Percentiles rank a stretch among this genome's conserved stretches.
These are phyloP conservation scores for Lateolabrax maculatus DNA, from an alignment of 2,797 vertebrate species.

Conservation along the genomic window DNA sequence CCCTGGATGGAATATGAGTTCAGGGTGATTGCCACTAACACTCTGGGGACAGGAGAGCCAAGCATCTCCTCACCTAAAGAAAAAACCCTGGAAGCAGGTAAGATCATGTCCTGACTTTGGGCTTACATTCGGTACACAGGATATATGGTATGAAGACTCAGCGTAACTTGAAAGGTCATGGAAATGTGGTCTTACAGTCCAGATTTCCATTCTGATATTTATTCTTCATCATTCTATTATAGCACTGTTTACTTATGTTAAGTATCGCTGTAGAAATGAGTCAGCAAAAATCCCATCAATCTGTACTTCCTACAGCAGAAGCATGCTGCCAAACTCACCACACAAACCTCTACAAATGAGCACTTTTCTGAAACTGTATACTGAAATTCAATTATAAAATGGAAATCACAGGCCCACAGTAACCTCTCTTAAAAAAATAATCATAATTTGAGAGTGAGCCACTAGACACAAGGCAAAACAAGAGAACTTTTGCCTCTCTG, in stretches of 20 bases:
- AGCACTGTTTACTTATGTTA: conserved; percentile 65
- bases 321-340: conserved; percentile 65
- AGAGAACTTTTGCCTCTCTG: conserved; percentile 38
- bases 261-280: conserved; percentile 61
- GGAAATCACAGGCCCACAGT: conserved; percentile 74
- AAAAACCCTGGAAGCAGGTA: conserved; percentile 91
- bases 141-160: conserved; percentile 6
- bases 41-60: conserved; percentile 93
- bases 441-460: conserved; percentile 51
- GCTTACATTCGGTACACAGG: neutral
- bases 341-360: conserved; percentile 78
- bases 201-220: conserved; percentile 65
- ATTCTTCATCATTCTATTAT: conserved; percentile 58
- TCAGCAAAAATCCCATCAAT: conserved; percentile 73
- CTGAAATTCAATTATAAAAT: conserved; percentile 79
- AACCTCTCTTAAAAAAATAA: conserved; percentile 65
- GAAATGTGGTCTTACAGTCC: conserved; percentile 45
- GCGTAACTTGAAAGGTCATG: conserved; percentile 48
- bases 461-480: conserved; percentile 35
- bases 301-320: conserved; percentile 54
- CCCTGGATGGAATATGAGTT: conserved; percentile 99
- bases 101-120: conserved; percentile 50
- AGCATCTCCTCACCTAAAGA: conserved; percentile 91
- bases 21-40: conserved; percentile 95
- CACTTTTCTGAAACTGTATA: conserved; percentile 74